These are phyloP conservation scores for Drosophila mercatorum DNA, from an alignment of 2,888 invertebrate species.

Conservation along the genomic window DNA sequence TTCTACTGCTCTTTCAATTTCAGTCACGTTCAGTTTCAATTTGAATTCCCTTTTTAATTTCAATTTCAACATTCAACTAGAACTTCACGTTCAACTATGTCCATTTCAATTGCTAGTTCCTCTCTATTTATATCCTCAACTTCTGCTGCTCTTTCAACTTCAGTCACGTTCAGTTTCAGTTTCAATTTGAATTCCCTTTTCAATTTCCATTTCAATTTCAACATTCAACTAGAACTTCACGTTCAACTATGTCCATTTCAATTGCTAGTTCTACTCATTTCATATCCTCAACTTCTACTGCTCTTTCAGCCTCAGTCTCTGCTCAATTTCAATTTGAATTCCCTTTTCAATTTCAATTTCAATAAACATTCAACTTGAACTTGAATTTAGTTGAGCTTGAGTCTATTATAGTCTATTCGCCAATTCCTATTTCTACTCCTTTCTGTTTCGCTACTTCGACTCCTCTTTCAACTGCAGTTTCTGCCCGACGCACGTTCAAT, in stretches of 20 bases:
- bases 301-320: background rate
- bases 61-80: background rate
- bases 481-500: background rate
- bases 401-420: too few relatives aligned
- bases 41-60: background rate
- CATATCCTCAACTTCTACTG: background rate
- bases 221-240: too few relatives aligned
- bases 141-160: background rate
- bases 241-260: too few relatives aligned
- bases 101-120: too few relatives aligned
- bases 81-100: too few relatives aligned
- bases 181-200: background rate
- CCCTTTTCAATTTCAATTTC: too few relatives aligned
- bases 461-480: background rate
- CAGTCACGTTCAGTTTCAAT: background rate
- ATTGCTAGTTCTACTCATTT: background rate
- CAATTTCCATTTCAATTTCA: too few relatives aligned
- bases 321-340: background rate
- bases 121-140: too few relatives aligned
- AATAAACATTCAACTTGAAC: too few relatives aligned
- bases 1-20: background rate
- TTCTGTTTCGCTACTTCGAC: background rate
- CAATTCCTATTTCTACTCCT: background rate
- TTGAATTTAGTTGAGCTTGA: too few relatives aligned
- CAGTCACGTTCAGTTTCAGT: background rate